Evolutionary conservation across 1,140 invertebrate genomes (phyloP), one percentile per base, ranked within the genome.

Genomic region (Eufriesea mexicana): DNA sequence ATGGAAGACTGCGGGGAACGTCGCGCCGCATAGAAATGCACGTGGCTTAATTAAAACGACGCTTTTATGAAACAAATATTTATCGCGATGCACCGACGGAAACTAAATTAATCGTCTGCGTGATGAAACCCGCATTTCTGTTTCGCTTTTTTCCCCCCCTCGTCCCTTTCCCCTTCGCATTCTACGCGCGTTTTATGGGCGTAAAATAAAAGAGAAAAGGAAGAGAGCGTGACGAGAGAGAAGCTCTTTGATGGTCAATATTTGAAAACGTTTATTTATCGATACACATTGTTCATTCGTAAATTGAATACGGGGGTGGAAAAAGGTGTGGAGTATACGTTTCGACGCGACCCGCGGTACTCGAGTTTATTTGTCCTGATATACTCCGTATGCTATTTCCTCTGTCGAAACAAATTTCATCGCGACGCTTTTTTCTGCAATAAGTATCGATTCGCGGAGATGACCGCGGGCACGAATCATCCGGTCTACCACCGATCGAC

Each of bases 31-130:
- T 42, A 72, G 55, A 42, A 62, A 75, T 28, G 59, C 59, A 49
- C n/a, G 79, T 51, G 71, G 61, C 62, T 81, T 81, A 81, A 81
- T 81, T 81, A 75, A 81, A 81, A 75, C 71, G 49, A 18, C 20
- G 72, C 61, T 55, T 55, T 67, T 57, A 28, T 66, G 72, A 66
- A 67, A 76, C 79, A 67, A 67, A 81, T 78, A 78, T 67, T 55
- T 47, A 49, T 66, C 73, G n/a, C 45, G 57, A 62, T 62, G 59
- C 73, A 55, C 45, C 72, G 59, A 62, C 59, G 59, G n/a, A 49
- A 49, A 64, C 59, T 62, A 62, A 75, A 75, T 75, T 75, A 75
- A 62, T 75, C 28, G 59, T 49, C 59, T 23, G n/a, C 42, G 45
- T 61, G 25, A 75, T 75, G 73, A 49, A 49, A 49, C 23, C 10